These are phyloP conservation scores for Coregonus suidteri DNA, from an alignment of 2,797 vertebrate genomes.

Conservation along the genomic window DNA sequence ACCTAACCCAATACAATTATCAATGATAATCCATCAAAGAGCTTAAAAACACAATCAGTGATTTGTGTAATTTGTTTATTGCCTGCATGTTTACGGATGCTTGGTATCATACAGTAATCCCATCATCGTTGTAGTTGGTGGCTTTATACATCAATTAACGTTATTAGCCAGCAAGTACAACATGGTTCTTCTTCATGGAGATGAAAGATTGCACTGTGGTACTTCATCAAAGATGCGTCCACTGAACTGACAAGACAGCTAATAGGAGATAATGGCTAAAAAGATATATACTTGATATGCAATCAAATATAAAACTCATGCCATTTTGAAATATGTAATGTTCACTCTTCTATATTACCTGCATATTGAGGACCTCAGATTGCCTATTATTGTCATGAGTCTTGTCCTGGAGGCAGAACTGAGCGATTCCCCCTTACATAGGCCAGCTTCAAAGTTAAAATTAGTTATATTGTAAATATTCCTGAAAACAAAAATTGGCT, in stretches of 20 bases:
- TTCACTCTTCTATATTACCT: too few species aligned
- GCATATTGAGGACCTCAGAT: too few species aligned
- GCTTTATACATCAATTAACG: constrained; percentile 13
- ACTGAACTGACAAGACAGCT: constrained; percentile 4
- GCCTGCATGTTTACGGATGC: background rate
- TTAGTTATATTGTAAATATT: too few species aligned
- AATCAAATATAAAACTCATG: background rate
- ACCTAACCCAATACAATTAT: background rate
- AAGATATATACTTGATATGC: background rate
- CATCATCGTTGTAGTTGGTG: background rate
- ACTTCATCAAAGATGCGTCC: constrained; percentile 14
- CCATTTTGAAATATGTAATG: background rate
- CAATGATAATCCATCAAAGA: background rate
- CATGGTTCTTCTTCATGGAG: background rate
- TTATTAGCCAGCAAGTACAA: constrained; percentile 2
- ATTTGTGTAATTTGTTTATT: constrained; percentile 3
- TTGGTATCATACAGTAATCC: background rate
- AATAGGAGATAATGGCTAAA: too few species aligned
- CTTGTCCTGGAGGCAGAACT: too few species aligned
- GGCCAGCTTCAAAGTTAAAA: too few species aligned
- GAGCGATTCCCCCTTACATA: too few species aligned
- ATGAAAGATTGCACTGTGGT: background rate
- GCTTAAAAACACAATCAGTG: background rate
- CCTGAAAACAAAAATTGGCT: too few species aligned
- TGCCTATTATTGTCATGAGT: too few species aligned